These are phyloP conservation scores for Ruditapes philippinarum DNA, from an alignment of 1,140 invertebrate genomes.

Conservation along the genomic window DNA sequence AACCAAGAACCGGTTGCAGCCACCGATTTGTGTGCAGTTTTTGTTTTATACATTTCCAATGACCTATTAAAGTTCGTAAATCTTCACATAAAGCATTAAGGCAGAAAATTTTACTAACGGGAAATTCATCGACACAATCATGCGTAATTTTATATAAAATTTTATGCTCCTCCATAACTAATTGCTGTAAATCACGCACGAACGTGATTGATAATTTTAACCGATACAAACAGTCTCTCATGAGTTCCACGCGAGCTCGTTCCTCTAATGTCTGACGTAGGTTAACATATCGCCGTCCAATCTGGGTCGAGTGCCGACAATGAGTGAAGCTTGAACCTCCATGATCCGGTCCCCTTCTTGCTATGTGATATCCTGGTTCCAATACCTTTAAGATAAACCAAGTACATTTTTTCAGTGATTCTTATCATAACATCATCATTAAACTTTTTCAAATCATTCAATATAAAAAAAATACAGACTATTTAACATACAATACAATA, in stretches of 20 bases:
- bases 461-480: too few relatives aligned
- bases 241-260: slow-evolving; percentile 80
- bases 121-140: slow-evolving; percentile 75
- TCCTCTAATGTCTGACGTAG: slow-evolving; percentile 80
- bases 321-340: slow-evolving; percentile 83
- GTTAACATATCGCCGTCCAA: slow-evolving; percentile 80
- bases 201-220: slow-evolving; percentile 77
- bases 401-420: too few relatives aligned
- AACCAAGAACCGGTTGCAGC: slow-evolving; percentile 78
- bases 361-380: slow-evolving; percentile 81
- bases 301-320: slow-evolving; percentile 75
- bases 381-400: slow-evolving; percentile 79
- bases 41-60: slow-evolving; percentile 86
- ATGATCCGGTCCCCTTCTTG: slow-evolving; percentile 79
- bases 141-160: slow-evolving; percentile 82
- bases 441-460: too few relatives aligned
- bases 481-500: too few relatives aligned
- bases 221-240: slow-evolving; percentile 81
- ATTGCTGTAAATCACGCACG: slow-evolving; percentile 81
- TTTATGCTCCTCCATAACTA: slow-evolving; percentile 81
- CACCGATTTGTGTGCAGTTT: slow-evolving; percentile 81
- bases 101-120: slow-evolving; percentile 83
- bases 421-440: too few relatives aligned
- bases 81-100: slow-evolving; percentile 85
- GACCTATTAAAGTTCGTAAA: slow-evolving; percentile 82